Evolutionary conservation across 1,140 invertebrate genomes (phyloP), one percentile per base, ranked within the genome.

Genomic region (Pogonognathellus flavescens): DNA sequence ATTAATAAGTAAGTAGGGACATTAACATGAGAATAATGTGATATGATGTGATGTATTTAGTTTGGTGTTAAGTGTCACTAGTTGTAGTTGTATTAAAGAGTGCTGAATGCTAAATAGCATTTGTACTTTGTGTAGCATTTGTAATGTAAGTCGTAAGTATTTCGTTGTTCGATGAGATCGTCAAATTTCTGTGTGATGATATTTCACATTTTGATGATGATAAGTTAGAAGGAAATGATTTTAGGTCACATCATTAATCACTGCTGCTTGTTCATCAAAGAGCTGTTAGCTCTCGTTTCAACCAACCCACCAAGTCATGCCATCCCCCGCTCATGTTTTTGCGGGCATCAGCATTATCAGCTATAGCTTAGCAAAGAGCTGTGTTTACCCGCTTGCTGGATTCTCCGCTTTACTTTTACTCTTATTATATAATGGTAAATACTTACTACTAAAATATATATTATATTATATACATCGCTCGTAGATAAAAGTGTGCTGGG

Each of bases 241-340:
- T 85, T 81, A 85, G 81, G 84, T 85, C 80, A 81, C 80, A 85
- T 85, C 84, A 85, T 85, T 85, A 85, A 85, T 85, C 84, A 85
- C 84, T 85, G 80, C 81, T 85, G 59, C 84, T 82, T 20, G 55
- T 82, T 82, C 81, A 82, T 82, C 81, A 82, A 82, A 82, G 57
- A 82, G 20, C 31, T 82, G 57, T 82, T 49, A 60, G 81, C 50
- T 81, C 20, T 81, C 41, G 22, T 49, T 11, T 76, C 70, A 76
- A 76, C 70, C 70, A 16, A 16, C 13, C 22, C 10, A 66, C 62
- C 18, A 14, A 31, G 66, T 20, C 11, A 70, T 20, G 11, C n/a
- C 66, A 57, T 20, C 41, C 18, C 52, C 55, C 7, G 50, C 52
- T 55, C 80, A 31, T 81, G 80, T 81, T 81, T 81, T 81, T 81